These are phyloP conservation scores for Fistularia commersonii DNA, from an alignment of 2,797 vertebrate species.

Conservation along the genomic window DNA sequence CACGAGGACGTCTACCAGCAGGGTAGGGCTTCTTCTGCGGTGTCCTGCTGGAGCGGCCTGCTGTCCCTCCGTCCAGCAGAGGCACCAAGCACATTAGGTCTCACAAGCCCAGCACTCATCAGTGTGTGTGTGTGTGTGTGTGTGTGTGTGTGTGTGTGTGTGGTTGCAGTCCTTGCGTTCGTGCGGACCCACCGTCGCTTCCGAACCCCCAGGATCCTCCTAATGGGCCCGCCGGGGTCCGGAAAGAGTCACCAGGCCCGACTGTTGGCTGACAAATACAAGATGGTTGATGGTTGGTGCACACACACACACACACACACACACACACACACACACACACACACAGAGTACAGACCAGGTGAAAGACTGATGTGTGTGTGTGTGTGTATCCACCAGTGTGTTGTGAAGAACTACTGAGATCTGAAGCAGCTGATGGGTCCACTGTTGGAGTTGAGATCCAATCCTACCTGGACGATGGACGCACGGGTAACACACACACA, in stretches of 20 bases:
- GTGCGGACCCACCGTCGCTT: conserved; percentile 65
- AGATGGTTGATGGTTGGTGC: conserved; percentile 83
- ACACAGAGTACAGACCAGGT: too few species aligned
- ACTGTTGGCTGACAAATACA: conserved; percentile 83
- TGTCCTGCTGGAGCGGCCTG: background rate
- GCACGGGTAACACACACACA: conserved; percentile 72
- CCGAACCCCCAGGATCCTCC: conserved; percentile 80
- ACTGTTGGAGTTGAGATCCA: conserved; percentile 74
- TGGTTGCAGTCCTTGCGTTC: conserved; percentile 74
- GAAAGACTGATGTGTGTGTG: too few species aligned
- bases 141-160: conserved; percentile 18
- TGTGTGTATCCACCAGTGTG: conserved; percentile 71
- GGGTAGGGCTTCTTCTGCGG: conserved; percentile 60
- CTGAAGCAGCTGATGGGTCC: conserved; percentile 75
- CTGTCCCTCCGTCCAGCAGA: too few species aligned
- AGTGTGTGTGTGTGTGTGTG: conserved; percentile 5
- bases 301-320: conserved; percentile 4
- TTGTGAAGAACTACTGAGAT: conserved; percentile 82
- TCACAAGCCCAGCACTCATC: background rate
- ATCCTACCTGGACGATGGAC: conserved; percentile 72
- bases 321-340: conserved; percentile 3
- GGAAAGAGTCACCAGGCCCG: conserved; percentile 87
- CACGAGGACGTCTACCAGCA: conserved; percentile 81
- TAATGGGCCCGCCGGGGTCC: conserved; percentile 84
- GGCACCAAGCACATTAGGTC: too few species aligned